Base-by-base conservation (phyloP, 2,113 vertebrate species). In the Stigmatopora argus region DNA sequence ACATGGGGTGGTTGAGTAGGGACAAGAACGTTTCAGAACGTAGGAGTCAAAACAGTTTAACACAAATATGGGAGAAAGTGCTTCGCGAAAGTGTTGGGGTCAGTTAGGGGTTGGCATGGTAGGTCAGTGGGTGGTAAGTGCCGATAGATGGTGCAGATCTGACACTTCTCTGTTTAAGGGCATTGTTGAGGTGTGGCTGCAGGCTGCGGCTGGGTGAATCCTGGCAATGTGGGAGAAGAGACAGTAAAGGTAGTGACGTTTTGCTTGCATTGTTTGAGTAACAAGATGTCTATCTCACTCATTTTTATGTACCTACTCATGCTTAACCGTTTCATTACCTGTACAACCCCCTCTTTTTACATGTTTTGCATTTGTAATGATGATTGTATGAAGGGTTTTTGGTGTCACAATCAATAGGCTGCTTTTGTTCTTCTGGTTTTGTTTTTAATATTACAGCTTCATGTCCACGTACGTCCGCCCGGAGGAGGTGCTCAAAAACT, bases 161-260 rank as follows among this genome's bases (percentile, higher is more conserved):
- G 83, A 87, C 78, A 83, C 87, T 87, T 86, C 69, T 87, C 86
- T 89, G 85, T 89, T 87, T 85, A 87, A 86, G 87, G 82, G 66
- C 83, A 78, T 86, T 86, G 84, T 87, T 89, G 79, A 86, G 85
- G 84, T 86, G 87, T 80, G 85, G 87, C 85, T 86, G 77, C 86
- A 84, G 86, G 87, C 86, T 78, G 72, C 74, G 71, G 80, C 87
- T 83, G 83, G 85, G 83, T 78, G 7, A 67, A 81, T 73, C 79
- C 81, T 68, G 83, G 81, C 84, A 79, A 79, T 87, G 71, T 83
- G 75, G 83, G 65, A 81, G 85, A 85, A 84, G 80, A 87, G 77
- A 86, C 83, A 65, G 84, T 84, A 71, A 82, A 87, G 87, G 87
- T 89, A 89, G 87, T 86, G 80, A 83, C 60, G 83, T 78, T 86